Evolutionary conservation across 2,888 invertebrate species (phyloP).

Genomic region (Spicauda simplicius): DNA sequence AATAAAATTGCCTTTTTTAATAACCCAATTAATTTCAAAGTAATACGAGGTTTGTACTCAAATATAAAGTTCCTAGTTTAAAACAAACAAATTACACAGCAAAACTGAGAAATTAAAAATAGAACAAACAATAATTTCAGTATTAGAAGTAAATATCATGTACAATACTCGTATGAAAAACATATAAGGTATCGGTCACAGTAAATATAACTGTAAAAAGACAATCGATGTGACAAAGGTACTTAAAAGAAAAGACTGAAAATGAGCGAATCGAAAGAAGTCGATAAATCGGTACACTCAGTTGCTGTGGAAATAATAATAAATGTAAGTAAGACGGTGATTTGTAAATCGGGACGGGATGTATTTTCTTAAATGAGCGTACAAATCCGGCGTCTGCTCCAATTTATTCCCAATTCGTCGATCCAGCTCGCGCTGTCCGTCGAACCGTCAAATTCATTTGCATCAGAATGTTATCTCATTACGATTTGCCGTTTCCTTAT

Average conservation of each 20-base stretch:
- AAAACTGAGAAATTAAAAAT: too few relatives aligned
- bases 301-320: conserved; percentile 9
- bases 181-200: too few relatives aligned
- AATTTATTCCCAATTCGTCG: conserved; percentile 62
- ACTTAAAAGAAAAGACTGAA: background rate
- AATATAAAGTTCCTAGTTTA: too few relatives aligned
- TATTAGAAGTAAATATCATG: too few relatives aligned
- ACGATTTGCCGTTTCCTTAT: conserved; percentile 60
- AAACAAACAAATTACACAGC: too few relatives aligned
- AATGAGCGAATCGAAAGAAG: conserved; percentile 1
- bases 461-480: conserved; percentile 72
- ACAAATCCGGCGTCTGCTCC: conserved; percentile 61
- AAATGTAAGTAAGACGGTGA: conserved; percentile 15
- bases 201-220: too few relatives aligned
- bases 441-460: conserved; percentile 67
- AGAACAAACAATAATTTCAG: too few relatives aligned
- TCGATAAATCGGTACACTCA: background rate
- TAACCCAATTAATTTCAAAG: too few relatives aligned
- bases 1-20: too few relatives aligned
- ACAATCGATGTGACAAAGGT: background rate
- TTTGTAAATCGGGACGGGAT: conserved; percentile 39
- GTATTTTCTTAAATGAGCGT: conserved; percentile 58
- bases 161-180: too few relatives aligned
- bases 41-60: too few relatives aligned
- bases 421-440: conserved; percentile 47